These are phyloP conservation scores for Pollimyrus isidori DNA, from an alignment of 2,113 vertebrate species.

Conservation along the genomic window DNA sequence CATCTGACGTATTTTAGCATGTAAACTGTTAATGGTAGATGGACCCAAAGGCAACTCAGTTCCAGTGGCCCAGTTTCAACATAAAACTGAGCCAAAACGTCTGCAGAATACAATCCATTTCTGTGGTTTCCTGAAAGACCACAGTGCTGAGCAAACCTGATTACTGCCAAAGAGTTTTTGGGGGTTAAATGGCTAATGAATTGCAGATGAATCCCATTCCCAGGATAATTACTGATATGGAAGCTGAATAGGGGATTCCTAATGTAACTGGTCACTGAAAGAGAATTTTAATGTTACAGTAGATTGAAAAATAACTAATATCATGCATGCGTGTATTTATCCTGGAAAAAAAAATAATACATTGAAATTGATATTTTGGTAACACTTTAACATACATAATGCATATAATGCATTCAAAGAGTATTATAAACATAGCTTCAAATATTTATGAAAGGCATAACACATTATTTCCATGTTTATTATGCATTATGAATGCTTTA, in stretches of 20 bases:
- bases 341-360: neutral
- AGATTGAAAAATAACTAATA: neutral
- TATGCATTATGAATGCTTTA: neutral
- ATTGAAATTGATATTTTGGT: neutral
- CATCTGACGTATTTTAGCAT: neutral
- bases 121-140: neutral
- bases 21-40: neutral
- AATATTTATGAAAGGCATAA: neutral
- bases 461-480: neutral
- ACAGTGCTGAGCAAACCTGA: neutral
- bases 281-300: neutral
- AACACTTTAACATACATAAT: neutral
- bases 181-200: neutral
- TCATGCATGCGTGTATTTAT: neutral
- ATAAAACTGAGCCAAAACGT: neutral
- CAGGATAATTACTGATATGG: neutral
- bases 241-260: neutral
- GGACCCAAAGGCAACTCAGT: neutral
- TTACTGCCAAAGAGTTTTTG: neutral
- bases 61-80: neutral
- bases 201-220: neutral
- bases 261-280: neutral
- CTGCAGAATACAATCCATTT: neutral
- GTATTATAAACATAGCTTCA: neutral
- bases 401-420: neutral